These are phyloP conservation scores for Mirounga angustirostris DNA, from an alignment of 2,113 vertebrate genomes.

Conservation along the genomic window DNA sequence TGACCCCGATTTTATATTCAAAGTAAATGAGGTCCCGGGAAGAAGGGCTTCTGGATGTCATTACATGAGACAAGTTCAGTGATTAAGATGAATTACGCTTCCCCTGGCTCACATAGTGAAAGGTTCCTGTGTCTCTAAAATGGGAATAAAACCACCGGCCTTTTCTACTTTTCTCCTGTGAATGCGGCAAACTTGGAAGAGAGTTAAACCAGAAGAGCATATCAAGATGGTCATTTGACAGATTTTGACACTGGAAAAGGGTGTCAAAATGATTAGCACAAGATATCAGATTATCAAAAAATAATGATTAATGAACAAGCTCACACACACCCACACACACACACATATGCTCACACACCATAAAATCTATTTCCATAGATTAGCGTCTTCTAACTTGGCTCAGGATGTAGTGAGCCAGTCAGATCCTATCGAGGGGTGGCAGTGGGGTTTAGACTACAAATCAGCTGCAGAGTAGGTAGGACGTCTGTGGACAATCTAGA, in stretches of 20 bases:
- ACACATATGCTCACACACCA: accelerated
- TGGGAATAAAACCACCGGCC: neutral
- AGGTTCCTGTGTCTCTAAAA: neutral
- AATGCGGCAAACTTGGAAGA: neutral
- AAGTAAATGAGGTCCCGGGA: conserved; percentile 67
- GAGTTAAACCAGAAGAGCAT: neutral
- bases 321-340: too few species aligned
- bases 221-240: neutral
- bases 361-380: neutral
- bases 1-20: conserved; percentile 71
- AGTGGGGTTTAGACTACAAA: neutral
- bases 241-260: neutral
- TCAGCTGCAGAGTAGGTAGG: too few species aligned
- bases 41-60: conserved; percentile 54
- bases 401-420: neutral
- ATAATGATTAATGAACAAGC: neutral
- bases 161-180: neutral
- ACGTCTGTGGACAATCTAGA: neutral
- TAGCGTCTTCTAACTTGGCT: neutral
- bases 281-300: neutral
- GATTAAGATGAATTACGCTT: conserved; percentile 37
- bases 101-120: neutral
- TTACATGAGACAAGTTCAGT: neutral
- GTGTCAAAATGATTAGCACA: neutral
- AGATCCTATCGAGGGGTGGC: neutral